Evolutionary conservation across 2,797 vertebrate genomes (phyloP).

Genomic region (Diplodus puntazzo): DNA sequence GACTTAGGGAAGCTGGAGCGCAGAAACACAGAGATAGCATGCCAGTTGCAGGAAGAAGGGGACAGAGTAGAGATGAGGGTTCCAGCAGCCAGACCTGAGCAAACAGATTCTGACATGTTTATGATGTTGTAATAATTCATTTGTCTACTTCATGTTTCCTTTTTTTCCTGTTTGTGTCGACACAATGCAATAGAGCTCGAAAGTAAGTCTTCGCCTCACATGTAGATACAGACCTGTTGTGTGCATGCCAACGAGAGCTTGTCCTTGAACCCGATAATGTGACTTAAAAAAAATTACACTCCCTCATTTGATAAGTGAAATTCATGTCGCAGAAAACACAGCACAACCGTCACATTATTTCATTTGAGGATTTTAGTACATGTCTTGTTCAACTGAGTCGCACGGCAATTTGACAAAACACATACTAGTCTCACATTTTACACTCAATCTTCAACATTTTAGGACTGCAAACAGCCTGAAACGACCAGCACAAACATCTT

Average conservation of each 20-base stretch:
- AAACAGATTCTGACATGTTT: conserved; percentile 75
- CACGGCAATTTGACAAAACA: conserved; percentile 49
- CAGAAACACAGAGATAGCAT: conserved; percentile 32
- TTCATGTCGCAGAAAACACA: conserved; percentile 82
- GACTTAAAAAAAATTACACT: conserved; percentile 90
- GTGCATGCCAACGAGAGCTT: conserved; percentile 96
- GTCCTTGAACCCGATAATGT: conserved; percentile 91
- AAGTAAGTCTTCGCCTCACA: conserved; percentile 98
- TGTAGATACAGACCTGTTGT: conserved; percentile 92
- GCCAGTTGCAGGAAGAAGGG: conserved; percentile 29
- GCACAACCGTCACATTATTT: conserved; percentile 40
- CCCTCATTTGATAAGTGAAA: conserved; percentile 99
- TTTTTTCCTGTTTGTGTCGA: conserved; percentile 94
- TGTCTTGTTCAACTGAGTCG: conserved; percentile 21
- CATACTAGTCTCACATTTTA: conserved; percentile 40
- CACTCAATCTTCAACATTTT: conserved; percentile 18
- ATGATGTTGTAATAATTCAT: conserved; percentile 90
- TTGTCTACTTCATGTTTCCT: conserved; percentile 99
- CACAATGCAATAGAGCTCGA: conserved; percentile 99
- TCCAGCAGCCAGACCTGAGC: conserved; percentile 67
- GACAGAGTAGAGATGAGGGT: conserved; percentile 58
- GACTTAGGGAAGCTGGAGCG: conserved; percentile 41
- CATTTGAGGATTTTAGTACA: conserved; percentile 24
- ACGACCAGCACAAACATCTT: conserved; percentile 29
- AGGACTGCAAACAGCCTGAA: conserved; percentile 33